Evolutionary conservation across 2,888 invertebrate genomes (phyloP).

Genomic region (Oligia latruncula): DNA sequence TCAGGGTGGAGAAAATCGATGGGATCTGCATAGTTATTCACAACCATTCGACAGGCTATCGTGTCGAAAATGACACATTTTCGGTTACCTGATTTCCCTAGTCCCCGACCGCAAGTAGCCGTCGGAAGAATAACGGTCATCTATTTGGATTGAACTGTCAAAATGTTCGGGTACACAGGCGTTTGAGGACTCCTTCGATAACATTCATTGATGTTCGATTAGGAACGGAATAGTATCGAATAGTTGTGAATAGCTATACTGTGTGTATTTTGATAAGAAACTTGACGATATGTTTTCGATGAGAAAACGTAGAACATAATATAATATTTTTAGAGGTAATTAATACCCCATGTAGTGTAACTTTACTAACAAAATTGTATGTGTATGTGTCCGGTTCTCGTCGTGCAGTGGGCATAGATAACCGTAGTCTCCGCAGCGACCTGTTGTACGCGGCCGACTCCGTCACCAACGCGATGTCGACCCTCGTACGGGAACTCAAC

Average conservation of each 20-base stretch:
- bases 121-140: not conserved
- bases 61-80: not conserved
- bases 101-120: too few relatives aligned
- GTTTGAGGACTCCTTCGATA: not conserved
- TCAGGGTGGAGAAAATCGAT: not conserved
- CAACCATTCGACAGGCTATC: not conserved
- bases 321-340: not conserved
- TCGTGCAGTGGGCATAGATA: constrained; percentile 86
- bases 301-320: not conserved
- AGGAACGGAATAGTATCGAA: not conserved
- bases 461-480: constrained; percentile 99
- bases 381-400: constrained; percentile 30
- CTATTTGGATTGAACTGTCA: not conserved
- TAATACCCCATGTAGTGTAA: not conserved
- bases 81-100: too few relatives aligned
- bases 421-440: constrained; percentile 94
- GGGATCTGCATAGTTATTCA: not conserved
- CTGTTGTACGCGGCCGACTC: constrained; percentile 98
- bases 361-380: constrained; percentile 26
- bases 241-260: not conserved
- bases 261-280: not conserved
- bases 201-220: not conserved
- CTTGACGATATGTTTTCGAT: not conserved
- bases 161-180: not conserved
- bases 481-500: constrained; percentile 98